Percentiles rank a stretch among this genome's conserved stretches.
Evolutionary conservation across 2,888 invertebrate species (phyloP).

Genomic region (Chloroclysta siterata): DNA sequence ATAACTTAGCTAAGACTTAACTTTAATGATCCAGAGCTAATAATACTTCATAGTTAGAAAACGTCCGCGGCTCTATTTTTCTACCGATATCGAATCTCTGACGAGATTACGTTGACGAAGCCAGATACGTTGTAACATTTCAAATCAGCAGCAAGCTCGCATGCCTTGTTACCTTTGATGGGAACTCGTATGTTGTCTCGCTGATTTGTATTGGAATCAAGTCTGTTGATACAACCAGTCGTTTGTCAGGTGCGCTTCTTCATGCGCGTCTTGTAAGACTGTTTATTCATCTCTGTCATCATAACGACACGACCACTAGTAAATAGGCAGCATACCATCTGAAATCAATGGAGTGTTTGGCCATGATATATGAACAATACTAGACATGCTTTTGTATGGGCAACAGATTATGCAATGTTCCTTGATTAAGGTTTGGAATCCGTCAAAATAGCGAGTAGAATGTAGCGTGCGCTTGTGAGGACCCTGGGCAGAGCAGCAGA

Average conservation of each 20-base stretch:
- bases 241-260: conserved; percentile 1
- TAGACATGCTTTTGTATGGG: conserved; percentile 15
- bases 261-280: conserved; percentile 12
- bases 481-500: conserved; percentile 11
- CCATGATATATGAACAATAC: conserved; percentile 3
- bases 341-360: conserved; percentile 16
- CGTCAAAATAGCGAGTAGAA: conserved; percentile 17
- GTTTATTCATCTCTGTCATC: conserved; percentile 10
- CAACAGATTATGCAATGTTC: conserved; percentile 6
- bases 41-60: conserved; percentile 61
- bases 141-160: conserved; percentile 10
- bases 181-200: conserved; percentile 8
- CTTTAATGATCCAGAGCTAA: conserved; percentile 54
- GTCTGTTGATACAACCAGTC: conserved; percentile 8
- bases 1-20: conserved; percentile 65
- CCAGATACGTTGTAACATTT: conserved; percentile 41
- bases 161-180: background rate
- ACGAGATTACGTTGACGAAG: conserved; percentile 46
- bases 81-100: conserved; percentile 63
- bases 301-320: conserved; percentile 4
- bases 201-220: conserved; percentile 17
- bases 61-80: conserved; percentile 72
- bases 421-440: conserved; percentile 9
- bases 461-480: conserved; percentile 12
- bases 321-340: conserved; percentile 8